Conservation (phyloP, 1,140 invertebrate genomes). For the Wiebesia pumilae region DNA sequence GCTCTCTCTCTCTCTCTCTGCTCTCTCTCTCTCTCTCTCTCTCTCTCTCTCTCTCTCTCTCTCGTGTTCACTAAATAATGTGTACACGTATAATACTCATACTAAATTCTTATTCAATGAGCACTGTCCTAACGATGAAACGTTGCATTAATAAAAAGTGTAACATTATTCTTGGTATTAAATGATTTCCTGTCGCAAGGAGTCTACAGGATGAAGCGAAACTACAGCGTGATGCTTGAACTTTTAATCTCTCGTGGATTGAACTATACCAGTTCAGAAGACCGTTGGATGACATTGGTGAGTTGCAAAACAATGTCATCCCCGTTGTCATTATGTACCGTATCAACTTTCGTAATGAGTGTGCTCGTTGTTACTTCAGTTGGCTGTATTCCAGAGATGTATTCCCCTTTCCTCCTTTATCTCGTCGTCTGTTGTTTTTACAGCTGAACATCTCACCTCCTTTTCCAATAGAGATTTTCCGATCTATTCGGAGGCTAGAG, state of each 20-base stretch:
- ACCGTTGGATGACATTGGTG: conserved; percentile 52
- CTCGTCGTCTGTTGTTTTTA: neutral
- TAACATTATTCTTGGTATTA: neutral
- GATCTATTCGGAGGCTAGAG: neutral
- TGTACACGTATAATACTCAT: no score
- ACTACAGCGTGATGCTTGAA: neutral
- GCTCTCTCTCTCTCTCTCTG: no score
- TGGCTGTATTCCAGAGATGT: conserved; percentile 64
- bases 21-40: no score
- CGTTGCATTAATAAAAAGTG: neutral
- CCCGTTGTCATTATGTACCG: conserved; percentile 30
- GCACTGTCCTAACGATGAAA: no score
- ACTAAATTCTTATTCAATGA: no score
- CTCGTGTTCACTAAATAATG: no score
- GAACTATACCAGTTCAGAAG: conserved; percentile 53
- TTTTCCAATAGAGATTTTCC: neutral
- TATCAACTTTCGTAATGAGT: conserved; percentile 72
- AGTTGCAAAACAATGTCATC: conserved; percentile 69
- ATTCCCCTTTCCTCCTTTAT: conserved; percentile 35
- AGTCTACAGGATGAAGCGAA: neutral
- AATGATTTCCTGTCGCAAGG: neutral
- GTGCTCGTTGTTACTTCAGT: conserved; percentile 66
- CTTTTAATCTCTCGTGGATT: neutral
- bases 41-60: no score
- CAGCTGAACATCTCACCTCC: neutral